Base-by-base conservation (phyloP, 1,140 invertebrate species). In the Drosophila miranda region DNA sequence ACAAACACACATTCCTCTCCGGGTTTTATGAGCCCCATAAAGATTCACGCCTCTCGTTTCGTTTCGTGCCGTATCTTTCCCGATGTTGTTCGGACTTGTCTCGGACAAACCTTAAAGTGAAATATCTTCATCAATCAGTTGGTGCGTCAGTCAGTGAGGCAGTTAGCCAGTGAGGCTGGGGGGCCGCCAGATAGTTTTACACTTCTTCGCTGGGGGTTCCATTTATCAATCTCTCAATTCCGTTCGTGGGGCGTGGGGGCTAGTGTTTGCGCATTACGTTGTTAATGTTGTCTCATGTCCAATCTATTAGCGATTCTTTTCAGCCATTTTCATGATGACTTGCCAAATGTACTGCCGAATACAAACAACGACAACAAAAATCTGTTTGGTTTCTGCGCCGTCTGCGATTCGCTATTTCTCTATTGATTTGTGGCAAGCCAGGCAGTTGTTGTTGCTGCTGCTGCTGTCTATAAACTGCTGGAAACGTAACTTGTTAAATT, bases 301-400 rank as follows among this genome's bases (percentile, higher is more conserved):
- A 75, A 83, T 83, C 73, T 78, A 78, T 82, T 82, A 75, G 55
- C 75, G 56, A 83, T 78, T 78, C 69, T 82, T 46, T 54, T 19
- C 19, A 34, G 44, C 28, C 63, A 48, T 63, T 74, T 78, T 58
- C 64, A 78, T 71, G 57, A 78, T 78, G 79, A 83, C 79, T 83
- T 61, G 64, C 50, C 30, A 64, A 50, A 77, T 62, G 75, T 49
- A 53, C n/a, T 8, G 38, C 56, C 56, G 56, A 66, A 55, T 14
- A 49, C 38, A 58, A 49, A 58, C 45, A 62, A 53, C 9, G 14
- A 9, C 3, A 11, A 58, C 42, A 63, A 53, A n/a, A 19, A 14
- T 26, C 41, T 21, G 38, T 43, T 48, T 57, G 48, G 23, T 28
- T 59, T 51, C 54, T 41, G 16, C 26, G 11, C 16, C 5, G 64